Percentiles rank a stretch among this genome's conserved stretches.
phyloP scores from a whole-genome alignment of 2,888 invertebrate species.

The Macrosiphum euphorbiae region DNA sequence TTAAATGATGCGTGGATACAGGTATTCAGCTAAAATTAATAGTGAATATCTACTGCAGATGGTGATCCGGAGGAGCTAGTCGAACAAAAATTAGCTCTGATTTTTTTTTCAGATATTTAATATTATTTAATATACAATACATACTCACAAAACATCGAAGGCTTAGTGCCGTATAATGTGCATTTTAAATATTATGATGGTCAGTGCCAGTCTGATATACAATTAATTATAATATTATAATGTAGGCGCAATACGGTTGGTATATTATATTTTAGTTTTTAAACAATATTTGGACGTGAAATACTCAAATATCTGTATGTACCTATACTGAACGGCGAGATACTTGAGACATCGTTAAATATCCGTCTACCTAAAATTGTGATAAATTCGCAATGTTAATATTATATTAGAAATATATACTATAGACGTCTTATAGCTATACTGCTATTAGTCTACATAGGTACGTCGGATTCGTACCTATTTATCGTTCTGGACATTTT shows the following conservation, averaged over 20 bases:
- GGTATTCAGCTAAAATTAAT: background rate
- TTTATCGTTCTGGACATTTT: slow-evolving; percentile 36
- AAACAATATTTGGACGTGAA: background rate
- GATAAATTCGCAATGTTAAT: background rate
- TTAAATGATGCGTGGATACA: background rate
- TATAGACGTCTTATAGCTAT: background rate
- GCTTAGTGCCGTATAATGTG: background rate
- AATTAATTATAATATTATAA: background rate
- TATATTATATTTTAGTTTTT: background rate
- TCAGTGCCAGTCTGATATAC: background rate
- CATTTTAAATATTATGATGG: background rate
- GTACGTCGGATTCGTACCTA: background rate
- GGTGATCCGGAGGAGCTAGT: background rate
- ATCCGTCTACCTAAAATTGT: background rate
- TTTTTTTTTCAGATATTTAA: background rate
- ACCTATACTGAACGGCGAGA: background rate
- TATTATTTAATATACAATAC: background rate
- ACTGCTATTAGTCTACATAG: background rate
- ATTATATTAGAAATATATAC: no score
- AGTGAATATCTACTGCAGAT: background rate
- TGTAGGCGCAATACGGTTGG: background rate
- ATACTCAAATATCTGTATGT: background rate
- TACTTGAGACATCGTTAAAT: background rate
- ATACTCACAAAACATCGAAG: background rate
- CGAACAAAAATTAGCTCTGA: background rate